Evolutionary conservation across 2,797 vertebrate species (phyloP), one percentile per base, ranked within the genome.

Genomic region (Leucoraja ocellata): DNA sequence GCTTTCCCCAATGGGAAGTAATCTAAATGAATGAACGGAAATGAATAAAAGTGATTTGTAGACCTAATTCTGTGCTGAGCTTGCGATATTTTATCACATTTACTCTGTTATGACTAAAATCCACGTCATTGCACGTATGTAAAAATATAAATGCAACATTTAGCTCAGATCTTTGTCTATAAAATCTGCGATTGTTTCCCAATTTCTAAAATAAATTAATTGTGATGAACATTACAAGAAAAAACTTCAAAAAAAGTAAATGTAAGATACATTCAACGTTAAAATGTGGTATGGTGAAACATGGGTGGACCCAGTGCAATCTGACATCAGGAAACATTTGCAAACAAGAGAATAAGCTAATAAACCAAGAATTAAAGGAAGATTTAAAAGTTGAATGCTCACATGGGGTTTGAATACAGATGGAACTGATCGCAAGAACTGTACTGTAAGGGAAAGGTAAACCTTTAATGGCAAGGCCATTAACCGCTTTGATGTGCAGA

Each of bases 31-130:
- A 39, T 91, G 71, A 74, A 74, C 5, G 39, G 23, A 91, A 91
- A 91, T 91, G 36, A 91, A 91, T 46, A 39, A 2, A 91, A 74
- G 28, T 91, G 54, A 74, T 91, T 46, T 74, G 36, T 74, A 23
- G 11, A 9, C 54, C 90, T 91, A 54, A 74, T 91, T 54, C 21
- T 74, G 25, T 54, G 8, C 81, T 28, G 54, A 54, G 8, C 23
- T 54, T 91, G 71, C 25, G 21, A 91, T 91, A 46, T 74, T 91
- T 91, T 73, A 46, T 28, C 73, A 91, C 23, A 74, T 91, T 74
- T 74, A 91, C 23, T 46, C 32, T 74, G 73, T 74, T 18, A 91
- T 74, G 25, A 91, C 54, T 91, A 91, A 91, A 74, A 46, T 91
- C 18, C 21, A 74, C 54, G 74, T 74, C 74, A 54, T n/a, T 74